A percentile compares a stretch with the other conserved stretches of the same genome.
phyloP scores from a whole-genome alignment of 2,113 vertebrate species.

The Leptocoma aspasia region DNA sequence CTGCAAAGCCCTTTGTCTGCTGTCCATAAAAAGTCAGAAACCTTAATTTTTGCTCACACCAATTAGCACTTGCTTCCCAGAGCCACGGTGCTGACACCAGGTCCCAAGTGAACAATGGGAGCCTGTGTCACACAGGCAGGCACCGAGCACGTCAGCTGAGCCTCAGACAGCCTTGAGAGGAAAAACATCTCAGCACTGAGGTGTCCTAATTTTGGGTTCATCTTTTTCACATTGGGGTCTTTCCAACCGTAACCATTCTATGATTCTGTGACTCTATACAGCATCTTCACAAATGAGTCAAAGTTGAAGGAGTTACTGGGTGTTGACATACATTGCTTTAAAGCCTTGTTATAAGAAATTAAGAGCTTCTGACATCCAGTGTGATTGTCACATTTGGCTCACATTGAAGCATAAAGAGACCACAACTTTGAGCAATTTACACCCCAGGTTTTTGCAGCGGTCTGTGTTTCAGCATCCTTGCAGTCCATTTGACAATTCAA shows the following conservation, averaged over 20 bases:
- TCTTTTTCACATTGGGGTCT: neutral
- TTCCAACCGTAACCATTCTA: neutral
- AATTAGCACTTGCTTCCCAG: neutral
- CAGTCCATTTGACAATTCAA: neutral
- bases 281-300: neutral
- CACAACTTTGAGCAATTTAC: neutral
- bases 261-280: neutral
- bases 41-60: neutral
- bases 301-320: neutral
- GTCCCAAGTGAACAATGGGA: neutral
- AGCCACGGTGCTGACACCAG: neutral
- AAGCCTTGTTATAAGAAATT: neutral
- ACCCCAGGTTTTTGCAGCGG: neutral
- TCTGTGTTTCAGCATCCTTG: neutral
- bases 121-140: neutral
- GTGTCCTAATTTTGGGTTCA: neutral
- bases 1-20: neutral
- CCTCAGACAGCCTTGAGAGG: neutral
- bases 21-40: neutral
- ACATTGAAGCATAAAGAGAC: neutral
- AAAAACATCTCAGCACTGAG: neutral
- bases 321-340: neutral
- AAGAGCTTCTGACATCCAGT: neutral
- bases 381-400: neutral
- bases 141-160: accelerated